A percentile compares a stretch with the other conserved stretches of the same genome.
Evolutionary conservation across 2,113 vertebrate species (phyloP).

Genomic region (Phylloscopus trochiloides): DNA sequence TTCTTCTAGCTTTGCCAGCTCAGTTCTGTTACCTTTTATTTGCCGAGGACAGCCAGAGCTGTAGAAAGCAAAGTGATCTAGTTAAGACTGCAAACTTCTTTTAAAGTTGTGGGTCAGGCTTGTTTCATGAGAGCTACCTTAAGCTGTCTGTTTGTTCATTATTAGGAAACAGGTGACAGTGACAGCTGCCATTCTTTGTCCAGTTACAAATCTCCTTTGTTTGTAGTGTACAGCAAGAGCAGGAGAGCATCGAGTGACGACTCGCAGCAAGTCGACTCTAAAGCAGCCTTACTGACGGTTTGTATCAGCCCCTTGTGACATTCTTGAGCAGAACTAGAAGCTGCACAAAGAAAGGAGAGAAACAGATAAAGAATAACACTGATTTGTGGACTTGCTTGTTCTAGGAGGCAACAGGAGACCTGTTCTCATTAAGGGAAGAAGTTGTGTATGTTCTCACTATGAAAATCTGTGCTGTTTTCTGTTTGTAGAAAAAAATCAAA

Average conservation of each 20-base stretch:
- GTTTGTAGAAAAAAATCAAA: background rate
- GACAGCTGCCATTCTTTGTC: background rate
- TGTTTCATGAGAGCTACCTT: background rate
- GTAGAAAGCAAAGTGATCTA: background rate
- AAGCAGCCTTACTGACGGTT: slow-evolving; percentile 82
- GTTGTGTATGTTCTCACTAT: background rate
- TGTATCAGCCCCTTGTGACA: slow-evolving; percentile 11
- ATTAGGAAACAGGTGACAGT: background rate
- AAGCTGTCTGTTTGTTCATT: background rate
- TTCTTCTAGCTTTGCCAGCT: background rate
- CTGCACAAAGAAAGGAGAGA: background rate
- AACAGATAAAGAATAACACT: background rate
- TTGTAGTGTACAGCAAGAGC: slow-evolving; percentile 76
- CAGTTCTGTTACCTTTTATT: background rate
- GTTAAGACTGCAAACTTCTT: background rate
- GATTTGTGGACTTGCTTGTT: background rate
- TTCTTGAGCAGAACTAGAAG: background rate
- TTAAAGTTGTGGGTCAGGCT: background rate
- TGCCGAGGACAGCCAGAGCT: background rate
- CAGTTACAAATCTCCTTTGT: background rate
- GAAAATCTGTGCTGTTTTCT: background rate
- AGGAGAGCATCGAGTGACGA: slow-evolving; percentile 82
- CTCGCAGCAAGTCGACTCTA: slow-evolving; percentile 81
- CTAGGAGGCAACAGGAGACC: background rate
- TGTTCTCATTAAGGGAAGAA: background rate